Evolutionary conservation across 2,113 vertebrate species (phyloP), one percentile per base, ranked within the genome.

Genomic region (Ornithorhynchus anatinus): DNA sequence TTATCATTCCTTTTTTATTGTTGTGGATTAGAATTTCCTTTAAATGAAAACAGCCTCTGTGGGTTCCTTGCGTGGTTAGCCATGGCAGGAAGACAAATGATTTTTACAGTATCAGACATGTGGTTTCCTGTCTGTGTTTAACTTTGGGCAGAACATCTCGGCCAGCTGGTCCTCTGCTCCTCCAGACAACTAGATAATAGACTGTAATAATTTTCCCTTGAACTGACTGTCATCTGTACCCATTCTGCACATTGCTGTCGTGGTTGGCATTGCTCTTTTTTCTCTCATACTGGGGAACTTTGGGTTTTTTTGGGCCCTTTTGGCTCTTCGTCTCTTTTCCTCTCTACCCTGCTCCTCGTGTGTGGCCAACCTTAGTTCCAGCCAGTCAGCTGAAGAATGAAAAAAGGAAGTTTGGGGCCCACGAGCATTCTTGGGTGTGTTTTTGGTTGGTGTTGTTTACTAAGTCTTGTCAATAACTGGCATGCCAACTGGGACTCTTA

Each of bases 91-190:
- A 93, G 88, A 93, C 86, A 89, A 91, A 92, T 62, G 82, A 84
- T 89, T 89, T 90, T 89, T 94, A 94, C 94, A 92, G 92, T 95
- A 93, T 96, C 95, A 98, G 96, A 97, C 96, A 89, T 94, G 91
- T 80, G 95, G 96, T 98, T 98, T 98, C 96, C 96, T 97, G 96
- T 97, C 95, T 94, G 85, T 91, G 91, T 94, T 92, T 95, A 95
- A 92, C 91, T 94, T 90, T 88, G 91, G 92, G 92, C 91, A 93
- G 93, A 91, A 88, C 91, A 93, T 93, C 89, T 91, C 87, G 89
- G 81, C 86, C 79, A 88, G 92, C 90, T 92, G 90, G 79, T 90
- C 87, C 85, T 75, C 23, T 73, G 87, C 85, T 90, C 86, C 77
- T 82, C 61, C 81, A 86, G 84, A 85, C 79, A 87, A 87, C 81